Evolutionary conservation across 2,113 vertebrate genomes (phyloP).

Genomic region (Cephalopholis sonnerati): DNA sequence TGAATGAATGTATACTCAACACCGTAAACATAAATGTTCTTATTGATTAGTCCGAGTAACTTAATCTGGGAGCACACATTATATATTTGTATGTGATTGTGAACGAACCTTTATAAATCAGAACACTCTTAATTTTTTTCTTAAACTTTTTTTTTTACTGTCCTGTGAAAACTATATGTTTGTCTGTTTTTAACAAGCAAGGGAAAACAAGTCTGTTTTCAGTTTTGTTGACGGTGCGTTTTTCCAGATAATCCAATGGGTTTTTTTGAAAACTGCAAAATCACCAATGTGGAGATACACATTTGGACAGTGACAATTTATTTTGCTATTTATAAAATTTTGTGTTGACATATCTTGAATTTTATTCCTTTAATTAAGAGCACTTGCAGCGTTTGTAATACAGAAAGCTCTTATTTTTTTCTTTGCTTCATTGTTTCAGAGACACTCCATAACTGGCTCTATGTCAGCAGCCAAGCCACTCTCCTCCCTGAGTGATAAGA

Average conservation of each 20-base stretch:
- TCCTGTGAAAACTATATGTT: not conserved
- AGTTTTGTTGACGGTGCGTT: too few species aligned
- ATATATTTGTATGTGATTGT: not conserved
- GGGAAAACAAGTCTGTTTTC: not conserved
- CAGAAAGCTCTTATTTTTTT: not conserved
- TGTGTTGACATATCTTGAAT: not conserved
- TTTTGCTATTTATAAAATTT: not conserved
- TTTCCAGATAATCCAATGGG: too few species aligned
- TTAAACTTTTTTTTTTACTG: not conserved
- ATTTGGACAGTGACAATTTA: not conserved
- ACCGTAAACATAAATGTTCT: not conserved
- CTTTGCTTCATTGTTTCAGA: slow-evolving; percentile 83
- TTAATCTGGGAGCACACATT: not conserved
- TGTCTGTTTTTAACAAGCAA: not conserved
- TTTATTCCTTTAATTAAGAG: not conserved
- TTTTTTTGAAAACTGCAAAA: not conserved
- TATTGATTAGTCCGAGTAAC: not conserved
- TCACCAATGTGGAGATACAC: not conserved
- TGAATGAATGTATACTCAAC: not conserved
- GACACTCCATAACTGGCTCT: slow-evolving; percentile 92
- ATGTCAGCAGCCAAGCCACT: slow-evolving; percentile 91
- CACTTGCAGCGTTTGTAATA: not conserved
- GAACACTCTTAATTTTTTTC: not conserved
- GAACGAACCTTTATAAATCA: not conserved
- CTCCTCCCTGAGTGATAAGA: slow-evolving; percentile 91